phyloP scores from a whole-genome alignment of 2,797 vertebrate species.

The Brachymystax lenok region DNA sequence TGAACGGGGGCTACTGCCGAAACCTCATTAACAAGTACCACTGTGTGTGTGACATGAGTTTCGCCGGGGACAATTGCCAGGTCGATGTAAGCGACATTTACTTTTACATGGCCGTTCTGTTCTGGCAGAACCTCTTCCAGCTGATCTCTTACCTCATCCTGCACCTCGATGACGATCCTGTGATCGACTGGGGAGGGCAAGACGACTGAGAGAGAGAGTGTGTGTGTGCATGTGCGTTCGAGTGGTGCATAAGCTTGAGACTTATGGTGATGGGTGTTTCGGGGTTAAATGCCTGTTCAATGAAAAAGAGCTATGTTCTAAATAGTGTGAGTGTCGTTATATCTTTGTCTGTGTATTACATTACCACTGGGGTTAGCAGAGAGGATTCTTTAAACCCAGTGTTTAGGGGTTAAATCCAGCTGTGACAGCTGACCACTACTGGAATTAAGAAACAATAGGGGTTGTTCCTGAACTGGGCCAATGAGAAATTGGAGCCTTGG shows the following conservation, averaged over 20 bases:
- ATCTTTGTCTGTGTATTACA: neutral
- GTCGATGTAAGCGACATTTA: conserved; percentile 92
- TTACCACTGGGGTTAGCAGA: neutral
- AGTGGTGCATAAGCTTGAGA: neutral
- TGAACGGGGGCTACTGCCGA: conserved; percentile 87
- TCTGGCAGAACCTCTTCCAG: conserved; percentile 95
- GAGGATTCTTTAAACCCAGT: neutral
- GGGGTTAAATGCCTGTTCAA: conserved; percentile 3
- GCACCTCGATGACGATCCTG: conserved; percentile 86
- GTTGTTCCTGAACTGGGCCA: neutral
- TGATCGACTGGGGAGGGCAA: conserved; percentile 85
- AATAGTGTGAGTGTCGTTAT: neutral
- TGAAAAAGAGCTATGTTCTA: neutral
- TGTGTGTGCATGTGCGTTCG: too few relatives aligned
- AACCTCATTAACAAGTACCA: conserved; percentile 83
- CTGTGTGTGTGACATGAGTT: conserved; percentile 86
- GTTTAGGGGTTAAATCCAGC: neutral
- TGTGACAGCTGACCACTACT: neutral
- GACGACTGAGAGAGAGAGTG: conserved; percentile 59
- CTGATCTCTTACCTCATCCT: conserved; percentile 89
- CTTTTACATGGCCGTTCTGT: conserved; percentile 85
- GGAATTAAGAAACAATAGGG: neutral
- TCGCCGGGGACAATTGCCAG: conserved; percentile 83
- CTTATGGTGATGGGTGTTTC: neutral
- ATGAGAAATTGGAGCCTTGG: neutral